phyloP scores from a whole-genome alignment of 2,797 vertebrate species.

The Betta splendens region DNA sequence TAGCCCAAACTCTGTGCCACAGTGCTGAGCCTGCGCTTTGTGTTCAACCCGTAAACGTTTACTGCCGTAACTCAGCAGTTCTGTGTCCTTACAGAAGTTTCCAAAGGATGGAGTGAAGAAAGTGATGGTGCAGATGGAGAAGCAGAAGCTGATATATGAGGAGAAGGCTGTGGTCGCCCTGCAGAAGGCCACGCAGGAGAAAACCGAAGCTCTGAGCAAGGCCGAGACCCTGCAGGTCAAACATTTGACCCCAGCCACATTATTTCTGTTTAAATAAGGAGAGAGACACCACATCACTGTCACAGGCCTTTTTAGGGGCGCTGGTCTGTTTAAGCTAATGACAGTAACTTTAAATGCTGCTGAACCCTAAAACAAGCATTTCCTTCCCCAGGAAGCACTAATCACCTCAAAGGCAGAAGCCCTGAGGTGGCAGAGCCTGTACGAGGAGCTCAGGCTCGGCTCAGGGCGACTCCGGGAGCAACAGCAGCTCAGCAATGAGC shows the following conservation, averaged over 20 bases:
- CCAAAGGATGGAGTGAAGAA: conserved; percentile 88
- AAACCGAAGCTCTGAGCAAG: conserved; percentile 81
- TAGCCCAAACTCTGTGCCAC: background rate
- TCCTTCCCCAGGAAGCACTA: conserved; percentile 81
- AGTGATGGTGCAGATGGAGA: conserved; percentile 89
- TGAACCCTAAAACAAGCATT: background rate
- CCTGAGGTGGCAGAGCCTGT: conserved; percentile 83
- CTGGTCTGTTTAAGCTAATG: background rate
- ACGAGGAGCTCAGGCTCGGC: conserved; percentile 78
- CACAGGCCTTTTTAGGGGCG: background rate
- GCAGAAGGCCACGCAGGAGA: conserved; percentile 89
- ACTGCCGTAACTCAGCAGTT: conserved; percentile 2
- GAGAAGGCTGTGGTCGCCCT: conserved; percentile 87
- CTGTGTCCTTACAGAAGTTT: conserved; percentile 66
- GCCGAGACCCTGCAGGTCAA: conserved; percentile 86
- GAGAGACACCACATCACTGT: background rate
- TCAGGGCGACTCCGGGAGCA: conserved; percentile 71
- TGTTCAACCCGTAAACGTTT: background rate
- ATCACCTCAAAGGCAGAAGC: conserved; percentile 78
- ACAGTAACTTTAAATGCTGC: background rate
- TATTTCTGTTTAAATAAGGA: background rate
- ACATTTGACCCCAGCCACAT: background rate
- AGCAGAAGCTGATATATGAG: conserved; percentile 88
- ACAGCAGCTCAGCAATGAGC: conserved; percentile 77
- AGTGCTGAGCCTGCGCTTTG: background rate